Evolutionary conservation across 2,797 vertebrate genomes (phyloP), one percentile per base, ranked within the genome.

Genomic region (Rachycentron canadum): DNA sequence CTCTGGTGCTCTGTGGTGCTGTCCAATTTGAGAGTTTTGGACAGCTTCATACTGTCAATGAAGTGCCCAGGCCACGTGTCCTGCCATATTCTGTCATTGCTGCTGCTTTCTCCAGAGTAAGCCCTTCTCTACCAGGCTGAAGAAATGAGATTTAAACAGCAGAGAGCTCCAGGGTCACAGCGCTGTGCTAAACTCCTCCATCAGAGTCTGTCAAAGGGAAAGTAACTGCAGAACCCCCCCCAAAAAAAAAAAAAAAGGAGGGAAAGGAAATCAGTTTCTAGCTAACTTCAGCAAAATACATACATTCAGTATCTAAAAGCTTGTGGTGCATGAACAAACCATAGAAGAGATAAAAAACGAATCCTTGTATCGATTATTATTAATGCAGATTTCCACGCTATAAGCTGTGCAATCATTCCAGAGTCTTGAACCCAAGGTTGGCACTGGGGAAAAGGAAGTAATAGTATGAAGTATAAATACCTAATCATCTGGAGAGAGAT

Each of bases 111-210:
- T 80, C 30, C 55, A 38, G 68, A 78, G 68, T 67, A 67, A 79
- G 72, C 19, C 60, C 25, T 13, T 69, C 64, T 79, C 69, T 58
- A 8, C 53, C 43, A 25, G 56, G 56, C 62, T 38, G 78, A 41
- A 82, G 65, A 86, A 90, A 91, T 89, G 57, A 43, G 82, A 89
- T 91, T 86, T 88, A 86, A 89, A 81, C 70, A 82, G 70, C 80
- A 21, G 78, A 77, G 47, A 78, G 85, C 84, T 82, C 64, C 82
- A 58, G 89, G 86, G 85, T 88, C 78, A 78, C 34, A 16, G 79
- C 10, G 1, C 7, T 3, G 25, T 17, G 40, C 43, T 68, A 36
- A 73, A 88, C 66, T 78, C 76, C 69, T 85, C 83, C 83, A 83
- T 87, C 85, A 87, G 57, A 73, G 58, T 70, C 74, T 60, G 84